phyloP scores from a whole-genome alignment of 92 coral and sea anemone species.

The Zoanthus sociatus region DNA sequence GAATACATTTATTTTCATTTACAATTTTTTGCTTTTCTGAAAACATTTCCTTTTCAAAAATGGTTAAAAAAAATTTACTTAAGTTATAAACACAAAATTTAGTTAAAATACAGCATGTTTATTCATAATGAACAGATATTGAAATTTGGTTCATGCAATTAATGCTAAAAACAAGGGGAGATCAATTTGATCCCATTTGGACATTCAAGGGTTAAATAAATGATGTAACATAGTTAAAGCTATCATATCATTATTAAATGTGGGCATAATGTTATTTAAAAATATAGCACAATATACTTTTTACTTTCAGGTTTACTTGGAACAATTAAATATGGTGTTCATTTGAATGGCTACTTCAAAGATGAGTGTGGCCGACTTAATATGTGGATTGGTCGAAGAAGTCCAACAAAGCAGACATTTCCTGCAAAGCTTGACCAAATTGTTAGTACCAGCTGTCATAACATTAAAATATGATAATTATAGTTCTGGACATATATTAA shows the following conservation, averaged over 20 bases:
- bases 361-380: conserved; percentile 62
- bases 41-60: too few species aligned
- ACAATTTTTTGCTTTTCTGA: too few species aligned
- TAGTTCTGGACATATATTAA: not conserved
- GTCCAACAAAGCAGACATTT: conserved; percentile 87
- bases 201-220: too few species aligned
- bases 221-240: too few species aligned
- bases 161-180: too few species aligned
- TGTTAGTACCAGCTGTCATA: conserved; percentile 53
- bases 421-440: conserved; percentile 96
- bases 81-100: too few species aligned
- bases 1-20: too few species aligned
- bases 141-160: too few species aligned
- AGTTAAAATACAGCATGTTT: too few species aligned
- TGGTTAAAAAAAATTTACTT: too few species aligned
- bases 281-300: not conserved
- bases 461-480: not conserved
- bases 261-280: not conserved
- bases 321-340: conserved; percentile 89
- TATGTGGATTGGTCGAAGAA: conserved; percentile 97
- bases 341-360: conserved; percentile 87
- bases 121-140: too few species aligned
- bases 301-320: conserved; percentile 80
- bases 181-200: too few species aligned
- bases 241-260: not conserved